Base-by-base conservation (phyloP, 2,113 vertebrate genomes). In the Martes martes region DNA sequence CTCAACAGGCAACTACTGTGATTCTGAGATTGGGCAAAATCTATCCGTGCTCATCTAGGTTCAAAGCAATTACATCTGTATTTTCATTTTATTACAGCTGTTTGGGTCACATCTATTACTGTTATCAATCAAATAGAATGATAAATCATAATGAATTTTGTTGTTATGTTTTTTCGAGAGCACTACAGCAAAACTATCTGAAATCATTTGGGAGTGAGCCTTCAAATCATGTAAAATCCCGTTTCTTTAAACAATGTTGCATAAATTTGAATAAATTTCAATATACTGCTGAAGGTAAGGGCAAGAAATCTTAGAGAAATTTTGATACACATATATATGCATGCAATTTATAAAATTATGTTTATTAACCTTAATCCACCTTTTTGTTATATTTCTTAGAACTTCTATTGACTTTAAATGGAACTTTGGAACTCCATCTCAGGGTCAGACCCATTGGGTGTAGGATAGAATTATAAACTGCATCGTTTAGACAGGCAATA, bases 131-230 rank as follows among this genome's bases (percentile, higher is more conserved):
- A 96, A 57, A 95, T 96, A 79, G 23, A 87, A 69, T 97, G 93
- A 33, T 89, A 97, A 94, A 95, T 93, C 78, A 90, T 88, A 69
- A 96, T 96, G 86, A 97, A 95, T 96, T 94, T 91, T 85, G 78
- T 95, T 36, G 36, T 88, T 16, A 86, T 39, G 10, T 84, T 78
- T 91, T 67, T 11, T 95, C 19, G 94, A 90, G 65, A 95, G 31
- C 74, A 73, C 76, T 93, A 61, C 28, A 93, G 45, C 63, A 91
- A 98, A 92, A 92, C 97, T 96, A 79, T 97, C 31, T 80, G 33
- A 97, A 97, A 94, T 94, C 79, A 87, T 94, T 98, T 98, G 81
- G 83, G 89, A 96, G 39, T 95, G 36, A 98, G 81, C 63, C 89
- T 93, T 39, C 78, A 89, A 97, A 69, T 88, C 31, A 81, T 73